Conservation (phyloP, 2,113 vertebrate species). For the Calyptomena viridis region DNA sequence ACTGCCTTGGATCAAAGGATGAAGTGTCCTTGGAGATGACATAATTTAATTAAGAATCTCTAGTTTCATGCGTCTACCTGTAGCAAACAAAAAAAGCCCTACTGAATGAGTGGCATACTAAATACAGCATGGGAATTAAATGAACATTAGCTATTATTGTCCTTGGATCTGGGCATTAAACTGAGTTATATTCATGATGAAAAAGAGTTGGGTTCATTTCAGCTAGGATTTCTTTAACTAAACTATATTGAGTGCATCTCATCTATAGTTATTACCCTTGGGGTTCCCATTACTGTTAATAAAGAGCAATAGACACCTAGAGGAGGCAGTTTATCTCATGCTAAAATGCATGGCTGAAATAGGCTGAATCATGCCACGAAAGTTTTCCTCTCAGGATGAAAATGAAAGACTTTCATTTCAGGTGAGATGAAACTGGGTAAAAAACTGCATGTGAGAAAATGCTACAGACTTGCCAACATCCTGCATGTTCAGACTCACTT, state of each 20-base stretch:
- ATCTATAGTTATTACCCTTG: neutral
- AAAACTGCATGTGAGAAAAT: neutral
- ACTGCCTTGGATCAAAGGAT: neutral
- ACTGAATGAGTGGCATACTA: neutral
- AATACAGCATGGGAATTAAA: neutral
- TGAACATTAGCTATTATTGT: neutral
- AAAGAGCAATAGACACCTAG: constrained; percentile 2
- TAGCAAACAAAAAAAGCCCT: neutral
- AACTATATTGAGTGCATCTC: neutral
- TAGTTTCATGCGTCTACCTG: neutral
- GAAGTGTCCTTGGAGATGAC: neutral
- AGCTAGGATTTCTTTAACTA: neutral
- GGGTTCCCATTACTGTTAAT: neutral
- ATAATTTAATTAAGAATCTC: neutral
- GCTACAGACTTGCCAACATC: neutral
- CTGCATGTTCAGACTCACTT: neutral
- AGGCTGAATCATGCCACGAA: neutral
- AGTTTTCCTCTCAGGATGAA: neutral
- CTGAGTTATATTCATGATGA: neutral
- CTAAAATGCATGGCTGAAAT: neutral
- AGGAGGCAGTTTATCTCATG: neutral
- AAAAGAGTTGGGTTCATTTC: neutral
- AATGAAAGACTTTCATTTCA: neutral
- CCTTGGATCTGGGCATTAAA: neutral
- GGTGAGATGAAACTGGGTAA: neutral